These are phyloP conservation scores for Naso thynnoides DNA, from an alignment of 2,797 vertebrate species.

Conservation along the genomic window DNA sequence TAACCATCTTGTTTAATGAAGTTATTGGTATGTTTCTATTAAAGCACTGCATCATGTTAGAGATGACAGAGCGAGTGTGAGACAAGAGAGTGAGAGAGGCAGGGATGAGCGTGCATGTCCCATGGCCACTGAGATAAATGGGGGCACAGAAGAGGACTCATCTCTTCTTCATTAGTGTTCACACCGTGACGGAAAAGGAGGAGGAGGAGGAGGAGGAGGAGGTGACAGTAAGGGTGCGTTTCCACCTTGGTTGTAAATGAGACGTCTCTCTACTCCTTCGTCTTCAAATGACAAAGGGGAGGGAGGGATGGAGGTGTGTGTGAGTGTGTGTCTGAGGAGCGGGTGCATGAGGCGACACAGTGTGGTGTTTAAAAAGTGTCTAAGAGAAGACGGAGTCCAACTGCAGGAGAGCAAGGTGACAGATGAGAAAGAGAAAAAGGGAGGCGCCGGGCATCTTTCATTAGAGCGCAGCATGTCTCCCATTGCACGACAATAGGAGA, in stretches of 20 bases:
- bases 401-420: slow-evolving; percentile 60
- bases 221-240: slow-evolving; percentile 59
- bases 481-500: slow-evolving; percentile 64
- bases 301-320: slow-evolving; percentile 19
- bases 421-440: slow-evolving; percentile 59
- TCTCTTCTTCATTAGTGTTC: slow-evolving; percentile 86
- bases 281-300: slow-evolving; percentile 55
- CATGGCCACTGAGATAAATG: slow-evolving; percentile 80
- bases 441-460: slow-evolving; percentile 60
- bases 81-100: slow-evolving; percentile 44
- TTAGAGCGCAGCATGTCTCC: slow-evolving; percentile 68
- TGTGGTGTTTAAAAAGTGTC: slow-evolving; percentile 44
- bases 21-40: slow-evolving; percentile 48
- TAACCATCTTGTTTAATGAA: slow-evolving; percentile 40
- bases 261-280: slow-evolving; percentile 66
- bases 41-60: slow-evolving; percentile 31
- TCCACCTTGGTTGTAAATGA: slow-evolving; percentile 81
- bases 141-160: slow-evolving; percentile 80
- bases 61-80: slow-evolving; percentile 46
- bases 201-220: slow-evolving; percentile 40
- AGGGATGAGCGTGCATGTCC: slow-evolving; percentile 63
- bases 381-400: slow-evolving; percentile 44
- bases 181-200: slow-evolving; percentile 77
- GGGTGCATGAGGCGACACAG: slow-evolving; percentile 23
- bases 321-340: slow-evolving; percentile 24